Evolutionary conservation across 2,888 invertebrate species (phyloP), one percentile per base, ranked within the genome.

Genomic region (Crepidodera aurea): DNA sequence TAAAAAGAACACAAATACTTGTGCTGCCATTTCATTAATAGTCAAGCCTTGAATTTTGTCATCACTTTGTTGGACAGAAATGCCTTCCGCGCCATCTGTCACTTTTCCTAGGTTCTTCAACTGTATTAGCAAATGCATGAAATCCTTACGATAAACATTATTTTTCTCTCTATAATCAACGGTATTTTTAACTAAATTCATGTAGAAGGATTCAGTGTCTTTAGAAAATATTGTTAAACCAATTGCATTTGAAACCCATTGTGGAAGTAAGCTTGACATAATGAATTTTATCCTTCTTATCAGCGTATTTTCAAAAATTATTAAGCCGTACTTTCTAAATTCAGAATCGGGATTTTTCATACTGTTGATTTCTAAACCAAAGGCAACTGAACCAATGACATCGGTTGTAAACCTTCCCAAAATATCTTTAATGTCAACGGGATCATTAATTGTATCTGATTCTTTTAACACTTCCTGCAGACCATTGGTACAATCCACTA

Each of bases 391-490:
- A 0, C 84, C 85, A 19, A 87, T 85, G 1, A 86, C 83, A 70
- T 87, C 86, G 79, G 85, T 85, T 0, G 85, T 83, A 71, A 84
- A 86, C 62, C 83, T 83, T 2, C 83, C 84, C 64, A 84, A 82
- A 42, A 85, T 78, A 29, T 86, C 84, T 8, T 84, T 75, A 34
- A 76, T 70, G 29, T 77, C 74, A 6, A 77, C 37, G 4, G 67
- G 51, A 12, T 71, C 62, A 10, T 73, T 74, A 0, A 79, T 80
- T 0, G 75, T 54, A 60, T 81, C 60, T 60, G 73, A 39, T 51
- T 75, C 27, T 16, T 81, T 77, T 7, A 85, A 79, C 48, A 84
- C 81, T 1, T 77, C 71, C n/a, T 83, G 74, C 25, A 88, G 79
- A 54, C 83, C 82, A 2, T 82, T 77, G 0, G 84, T 84, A 53